phyloP scores from a whole-genome alignment of 2,888 invertebrate genomes.

The Harpalus rubripes region DNA sequence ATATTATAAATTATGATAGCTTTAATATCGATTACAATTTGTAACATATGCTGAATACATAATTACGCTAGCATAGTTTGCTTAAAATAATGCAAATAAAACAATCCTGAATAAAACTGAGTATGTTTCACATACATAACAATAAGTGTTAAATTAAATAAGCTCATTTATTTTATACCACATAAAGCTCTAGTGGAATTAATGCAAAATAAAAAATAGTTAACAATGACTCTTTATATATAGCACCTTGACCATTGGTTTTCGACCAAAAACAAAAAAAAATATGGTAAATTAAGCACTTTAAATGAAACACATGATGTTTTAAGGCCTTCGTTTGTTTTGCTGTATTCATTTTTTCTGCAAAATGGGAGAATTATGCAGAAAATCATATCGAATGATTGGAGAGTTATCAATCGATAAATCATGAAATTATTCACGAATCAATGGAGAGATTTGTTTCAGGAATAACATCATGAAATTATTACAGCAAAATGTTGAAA shows the following conservation, averaged over 20 bases:
- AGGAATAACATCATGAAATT: slow-evolving; percentile 26
- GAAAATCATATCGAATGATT: slow-evolving; percentile 24
- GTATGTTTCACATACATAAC: slow-evolving; percentile 64
- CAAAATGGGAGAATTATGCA: slow-evolving; percentile 68
- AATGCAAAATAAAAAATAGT: slow-evolving; percentile 67
- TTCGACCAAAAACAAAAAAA: slow-evolving; percentile 62
- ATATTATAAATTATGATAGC: slow-evolving; percentile 67
- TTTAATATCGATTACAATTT: slow-evolving; percentile 66
- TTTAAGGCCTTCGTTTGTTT: slow-evolving; percentile 62
- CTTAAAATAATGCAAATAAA: slow-evolving; percentile 65
- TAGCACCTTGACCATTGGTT: slow-evolving; percentile 66
- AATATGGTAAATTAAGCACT: slow-evolving; percentile 64
- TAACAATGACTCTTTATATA: slow-evolving; percentile 65
- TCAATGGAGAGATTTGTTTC: slow-evolving; percentile 68
- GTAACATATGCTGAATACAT: slow-evolving; percentile 65
- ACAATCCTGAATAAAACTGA: slow-evolving; percentile 64
- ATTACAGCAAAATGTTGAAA: slow-evolving; percentile 44
- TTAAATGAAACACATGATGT: slow-evolving; percentile 56
- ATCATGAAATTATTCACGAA: slow-evolving; percentile 42
- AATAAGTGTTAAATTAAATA: slow-evolving; percentile 65
- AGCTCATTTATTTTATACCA: slow-evolving; percentile 64
- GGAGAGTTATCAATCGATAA: slow-evolving; percentile 70
- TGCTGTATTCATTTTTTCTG: slow-evolving; percentile 61
- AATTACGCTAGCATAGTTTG: slow-evolving; percentile 66
- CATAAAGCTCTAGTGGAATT: slow-evolving; percentile 66